Conservation (phyloP, 2,113 vertebrate species). For the Rhea pennata region DNA sequence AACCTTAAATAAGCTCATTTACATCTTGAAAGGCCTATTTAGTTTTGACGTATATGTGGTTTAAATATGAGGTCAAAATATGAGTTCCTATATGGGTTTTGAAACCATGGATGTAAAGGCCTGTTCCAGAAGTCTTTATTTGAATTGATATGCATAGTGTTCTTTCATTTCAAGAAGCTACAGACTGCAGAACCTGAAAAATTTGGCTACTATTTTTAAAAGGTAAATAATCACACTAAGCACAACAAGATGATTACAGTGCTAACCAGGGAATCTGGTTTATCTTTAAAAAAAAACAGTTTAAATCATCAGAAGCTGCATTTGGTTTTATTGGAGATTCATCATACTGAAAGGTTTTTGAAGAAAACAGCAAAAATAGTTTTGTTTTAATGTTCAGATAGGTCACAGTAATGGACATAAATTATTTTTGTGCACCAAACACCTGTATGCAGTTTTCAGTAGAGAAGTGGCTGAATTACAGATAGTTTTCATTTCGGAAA, state of each 20-base stretch:
- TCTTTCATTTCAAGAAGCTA: constrained; percentile 44
- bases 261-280: constrained; percentile 60
- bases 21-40: constrained; percentile 10
- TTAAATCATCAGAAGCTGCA: constrained; percentile 61
- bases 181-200: constrained; percentile 50
- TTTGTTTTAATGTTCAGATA: constrained; percentile 61
- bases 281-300: constrained; percentile 62
- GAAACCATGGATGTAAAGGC: neutral
- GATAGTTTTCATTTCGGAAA: constrained; percentile 20
- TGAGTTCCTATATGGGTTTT: neutral
- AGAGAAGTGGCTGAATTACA: constrained; percentile 37
- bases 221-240: constrained; percentile 67
- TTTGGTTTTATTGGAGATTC: constrained; percentile 68
- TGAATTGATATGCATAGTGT: neutral
- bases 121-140: neutral
- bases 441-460: constrained; percentile 38
- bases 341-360: constrained; percentile 69
- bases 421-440: constrained; percentile 45
- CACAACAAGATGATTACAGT: constrained; percentile 63
- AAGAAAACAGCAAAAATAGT: constrained; percentile 66
- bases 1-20: neutral
- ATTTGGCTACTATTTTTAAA: constrained; percentile 58
- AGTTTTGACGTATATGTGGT: neutral
- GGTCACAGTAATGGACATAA: constrained; percentile 55
- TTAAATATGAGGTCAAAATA: constrained; percentile 18